phyloP scores from a whole-genome alignment of 2,888 invertebrate species.

The Gastracanthus pulcherrimus region DNA sequence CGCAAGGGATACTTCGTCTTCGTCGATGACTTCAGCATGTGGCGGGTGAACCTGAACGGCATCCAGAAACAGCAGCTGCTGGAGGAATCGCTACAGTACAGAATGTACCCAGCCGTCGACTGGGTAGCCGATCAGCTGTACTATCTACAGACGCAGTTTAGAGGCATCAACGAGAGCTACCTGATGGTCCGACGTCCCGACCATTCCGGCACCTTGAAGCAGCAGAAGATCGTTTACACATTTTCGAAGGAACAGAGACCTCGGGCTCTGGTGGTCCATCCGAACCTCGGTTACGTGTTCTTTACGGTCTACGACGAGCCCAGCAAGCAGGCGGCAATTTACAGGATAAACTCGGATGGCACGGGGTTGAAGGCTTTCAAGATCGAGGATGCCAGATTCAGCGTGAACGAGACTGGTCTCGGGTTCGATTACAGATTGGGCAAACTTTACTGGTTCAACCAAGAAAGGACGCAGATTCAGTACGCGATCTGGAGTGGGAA shows the following conservation, averaged over 20 bases:
- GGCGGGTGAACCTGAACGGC: not conserved
- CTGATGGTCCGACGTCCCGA: not conserved
- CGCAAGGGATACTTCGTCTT: not conserved
- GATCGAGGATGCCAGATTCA: not conserved
- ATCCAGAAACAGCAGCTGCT: not conserved
- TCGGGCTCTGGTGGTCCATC: not conserved
- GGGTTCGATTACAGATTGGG: not conserved
- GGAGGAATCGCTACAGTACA: not conserved
- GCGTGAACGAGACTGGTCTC: not conserved
- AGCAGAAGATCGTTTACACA: not conserved
- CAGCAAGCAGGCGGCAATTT: not conserved
- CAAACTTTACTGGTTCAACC: constrained; percentile 4
- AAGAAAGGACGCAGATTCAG: not conserved
- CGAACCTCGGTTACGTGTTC: not conserved
- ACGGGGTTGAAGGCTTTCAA: not conserved
- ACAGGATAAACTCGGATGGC: not conserved
- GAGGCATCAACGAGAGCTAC: not conserved
- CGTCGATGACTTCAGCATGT: not conserved
- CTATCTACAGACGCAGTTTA: no score
- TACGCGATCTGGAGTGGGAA: not conserved
- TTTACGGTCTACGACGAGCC: not conserved
- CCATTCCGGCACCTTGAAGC: not conserved
- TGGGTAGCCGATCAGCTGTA: constrained; percentile 5
- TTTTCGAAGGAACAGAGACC: not conserved
- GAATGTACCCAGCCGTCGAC: not conserved